A percentile compares a stretch with the other conserved stretches of the same genome.
Conservation (phyloP, 2,797 vertebrate species). For the Threskiornis aethiopicus region DNA sequence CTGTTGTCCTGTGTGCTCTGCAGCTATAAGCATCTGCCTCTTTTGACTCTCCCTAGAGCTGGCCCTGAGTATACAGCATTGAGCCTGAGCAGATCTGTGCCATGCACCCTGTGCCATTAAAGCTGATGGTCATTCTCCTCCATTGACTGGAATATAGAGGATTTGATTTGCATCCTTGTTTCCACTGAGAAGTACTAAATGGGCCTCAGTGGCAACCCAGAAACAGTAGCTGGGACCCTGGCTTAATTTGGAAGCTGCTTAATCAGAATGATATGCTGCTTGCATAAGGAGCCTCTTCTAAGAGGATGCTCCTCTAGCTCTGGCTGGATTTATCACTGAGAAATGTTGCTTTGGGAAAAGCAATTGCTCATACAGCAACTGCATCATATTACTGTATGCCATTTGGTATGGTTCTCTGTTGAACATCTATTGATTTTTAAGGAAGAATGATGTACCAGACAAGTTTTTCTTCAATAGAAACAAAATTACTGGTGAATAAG, state of each 20-base stretch:
- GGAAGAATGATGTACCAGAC: conserved; percentile 15
- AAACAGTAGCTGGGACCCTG: not conserved
- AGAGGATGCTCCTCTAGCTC: not conserved
- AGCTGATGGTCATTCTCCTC: not conserved
- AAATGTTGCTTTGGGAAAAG: conserved; percentile 31
- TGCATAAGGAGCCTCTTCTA: not conserved
- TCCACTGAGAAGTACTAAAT: not conserved
- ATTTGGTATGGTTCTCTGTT: conserved; percentile 21
- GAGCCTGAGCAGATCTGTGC: not conserved
- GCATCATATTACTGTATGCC: conserved; percentile 1
- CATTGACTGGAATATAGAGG: not conserved
- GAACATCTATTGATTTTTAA: conserved; percentile 47
- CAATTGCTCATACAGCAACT: conserved; percentile 30
- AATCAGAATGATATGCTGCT: not conserved
- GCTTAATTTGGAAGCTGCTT: conserved; percentile 11
- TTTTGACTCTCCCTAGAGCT: not conserved
- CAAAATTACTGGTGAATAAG: conserved; percentile 1
- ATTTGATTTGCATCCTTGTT: not conserved
- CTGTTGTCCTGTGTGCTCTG: not conserved
- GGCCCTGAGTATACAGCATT: not conserved
- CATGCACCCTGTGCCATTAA: not conserved
- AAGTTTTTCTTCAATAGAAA: conserved; percentile 41
- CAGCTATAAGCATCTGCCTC: not conserved
- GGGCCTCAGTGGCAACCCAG: not conserved
- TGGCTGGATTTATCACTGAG: conserved; percentile 10